Evolutionary conservation across 2,797 vertebrate genomes (phyloP).

Genomic region (Poeciliopsis presidionis): DNA sequence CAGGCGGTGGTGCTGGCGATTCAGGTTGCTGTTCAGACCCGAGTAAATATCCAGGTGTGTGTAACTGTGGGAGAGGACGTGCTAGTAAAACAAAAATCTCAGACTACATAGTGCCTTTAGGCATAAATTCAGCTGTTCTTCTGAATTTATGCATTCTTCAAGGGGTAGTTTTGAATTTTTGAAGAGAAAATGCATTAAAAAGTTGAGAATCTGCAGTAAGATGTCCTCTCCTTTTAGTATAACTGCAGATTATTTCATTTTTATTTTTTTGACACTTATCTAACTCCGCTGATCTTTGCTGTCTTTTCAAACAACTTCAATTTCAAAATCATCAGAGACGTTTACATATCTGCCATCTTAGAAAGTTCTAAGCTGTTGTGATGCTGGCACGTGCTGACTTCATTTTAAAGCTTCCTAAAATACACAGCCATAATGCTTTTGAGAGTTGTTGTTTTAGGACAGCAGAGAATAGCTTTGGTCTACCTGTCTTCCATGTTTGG

Average conservation of each 20-base stretch:
- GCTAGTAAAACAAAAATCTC: background rate
- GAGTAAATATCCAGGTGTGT: conserved; percentile 93
- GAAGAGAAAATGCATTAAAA: background rate
- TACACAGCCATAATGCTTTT: background rate
- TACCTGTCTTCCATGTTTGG: conserved; percentile 91
- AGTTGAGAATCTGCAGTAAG: background rate
- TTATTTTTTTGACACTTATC: no score
- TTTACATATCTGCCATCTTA: no score
- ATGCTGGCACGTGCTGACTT: background rate
- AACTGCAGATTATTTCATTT: background rate
- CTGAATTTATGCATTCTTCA: background rate
- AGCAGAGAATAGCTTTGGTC: background rate
- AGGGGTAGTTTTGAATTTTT: background rate
- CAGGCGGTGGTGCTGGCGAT: conserved; percentile 96
- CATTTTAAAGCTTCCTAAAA: background rate
- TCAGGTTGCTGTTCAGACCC: conserved; percentile 93
- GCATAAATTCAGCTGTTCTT: background rate
- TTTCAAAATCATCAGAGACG: no score
- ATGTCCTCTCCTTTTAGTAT: background rate
- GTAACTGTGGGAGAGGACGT: conserved; percentile 79
- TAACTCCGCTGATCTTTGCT: no score
- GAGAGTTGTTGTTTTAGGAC: background rate
- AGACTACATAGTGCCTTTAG: background rate
- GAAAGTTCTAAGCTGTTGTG: no score
- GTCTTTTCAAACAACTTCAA: no score